These are phyloP conservation scores for Chionodraco myersi DNA, from an alignment of 2,113 vertebrate species.

Conservation along the genomic window DNA sequence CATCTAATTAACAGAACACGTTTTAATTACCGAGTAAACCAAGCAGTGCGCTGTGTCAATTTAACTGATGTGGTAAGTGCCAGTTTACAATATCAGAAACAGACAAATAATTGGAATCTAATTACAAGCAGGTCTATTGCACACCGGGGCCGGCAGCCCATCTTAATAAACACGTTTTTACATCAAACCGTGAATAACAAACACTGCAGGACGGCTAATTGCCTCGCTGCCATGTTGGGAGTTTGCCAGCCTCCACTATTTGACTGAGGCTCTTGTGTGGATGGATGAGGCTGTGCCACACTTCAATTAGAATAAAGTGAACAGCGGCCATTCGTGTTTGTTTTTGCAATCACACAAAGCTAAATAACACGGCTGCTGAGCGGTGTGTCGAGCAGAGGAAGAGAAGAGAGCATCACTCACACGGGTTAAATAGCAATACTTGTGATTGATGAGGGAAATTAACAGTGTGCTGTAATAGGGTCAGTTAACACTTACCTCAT, in stretches of 20 bases:
- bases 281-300: slow-evolving; percentile 91
- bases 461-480: neutral
- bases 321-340: slow-evolving; percentile 91
- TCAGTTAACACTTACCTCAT: neutral
- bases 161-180: slow-evolving; percentile 99
- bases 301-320: slow-evolving; percentile 98
- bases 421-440: neutral
- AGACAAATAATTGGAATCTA: slow-evolving; percentile 99
- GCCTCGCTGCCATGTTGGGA: slow-evolving; percentile 95
- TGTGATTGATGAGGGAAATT: neutral
- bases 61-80: slow-evolving; percentile 99
- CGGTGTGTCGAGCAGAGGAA: neutral
- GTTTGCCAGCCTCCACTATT: slow-evolving; percentile 97
- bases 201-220: slow-evolving; percentile 98
- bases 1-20: slow-evolving; percentile 99
- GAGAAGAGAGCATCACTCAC: neutral
- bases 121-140: slow-evolving; percentile 99
- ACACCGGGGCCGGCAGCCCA: slow-evolving; percentile 97
- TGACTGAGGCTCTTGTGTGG: slow-evolving; percentile 95
- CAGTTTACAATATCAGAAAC: slow-evolving; percentile 99
- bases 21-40: slow-evolving; percentile 99
- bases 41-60: slow-evolving; percentile 99
- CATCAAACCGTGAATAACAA: slow-evolving; percentile 99
- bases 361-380: slow-evolving; percentile 88
- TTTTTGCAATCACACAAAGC: slow-evolving; percentile 92